Percentiles rank a stretch among this genome's conserved stretches.
Evolutionary conservation across 2,113 vertebrate genomes (phyloP).

Genomic region (Prietella phreatophila): DNA sequence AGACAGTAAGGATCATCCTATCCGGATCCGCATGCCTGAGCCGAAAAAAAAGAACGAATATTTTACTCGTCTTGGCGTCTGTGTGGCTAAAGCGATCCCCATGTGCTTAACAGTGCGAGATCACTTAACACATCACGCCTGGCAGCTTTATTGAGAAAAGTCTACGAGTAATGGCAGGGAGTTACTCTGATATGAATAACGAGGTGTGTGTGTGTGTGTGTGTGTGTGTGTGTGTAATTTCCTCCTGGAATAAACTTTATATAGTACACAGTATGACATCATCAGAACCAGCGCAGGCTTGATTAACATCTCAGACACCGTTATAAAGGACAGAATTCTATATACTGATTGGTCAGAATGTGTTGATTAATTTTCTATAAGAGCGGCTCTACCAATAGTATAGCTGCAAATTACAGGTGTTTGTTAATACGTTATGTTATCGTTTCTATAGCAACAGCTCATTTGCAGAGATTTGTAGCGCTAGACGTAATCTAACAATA

Average conservation of each 20-base stretch:
- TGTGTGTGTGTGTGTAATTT: neutral
- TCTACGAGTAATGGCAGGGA: conserved; percentile 9
- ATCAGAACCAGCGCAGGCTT: conserved; percentile 49
- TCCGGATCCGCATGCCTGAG: neutral
- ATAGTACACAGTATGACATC: neutral
- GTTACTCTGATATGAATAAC: conserved; percentile 28
- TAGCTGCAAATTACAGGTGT: neutral
- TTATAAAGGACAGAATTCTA: conserved; percentile 39
- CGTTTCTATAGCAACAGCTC: conserved; percentile 2
- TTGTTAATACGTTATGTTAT: no score
- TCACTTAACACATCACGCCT: conserved; percentile 7
- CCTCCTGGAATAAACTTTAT: neutral
- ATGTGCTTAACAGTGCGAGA: neutral
- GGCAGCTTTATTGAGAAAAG: conserved; percentile 31
- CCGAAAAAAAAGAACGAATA: conserved; percentile 7
- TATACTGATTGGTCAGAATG: neutral
- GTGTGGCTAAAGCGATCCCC: conserved; percentile 13
- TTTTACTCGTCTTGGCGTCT: conserved; percentile 12
- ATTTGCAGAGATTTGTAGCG: neutral
- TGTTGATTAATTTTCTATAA: neutral
- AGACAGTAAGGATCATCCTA: conserved; percentile 20
- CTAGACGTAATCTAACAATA: neutral
- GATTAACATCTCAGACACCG: conserved; percentile 49
- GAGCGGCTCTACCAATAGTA: no score
- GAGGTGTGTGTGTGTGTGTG: conserved; percentile 8